Conservation (phyloP, 2,113 vertebrate species). For the human region DNA sequence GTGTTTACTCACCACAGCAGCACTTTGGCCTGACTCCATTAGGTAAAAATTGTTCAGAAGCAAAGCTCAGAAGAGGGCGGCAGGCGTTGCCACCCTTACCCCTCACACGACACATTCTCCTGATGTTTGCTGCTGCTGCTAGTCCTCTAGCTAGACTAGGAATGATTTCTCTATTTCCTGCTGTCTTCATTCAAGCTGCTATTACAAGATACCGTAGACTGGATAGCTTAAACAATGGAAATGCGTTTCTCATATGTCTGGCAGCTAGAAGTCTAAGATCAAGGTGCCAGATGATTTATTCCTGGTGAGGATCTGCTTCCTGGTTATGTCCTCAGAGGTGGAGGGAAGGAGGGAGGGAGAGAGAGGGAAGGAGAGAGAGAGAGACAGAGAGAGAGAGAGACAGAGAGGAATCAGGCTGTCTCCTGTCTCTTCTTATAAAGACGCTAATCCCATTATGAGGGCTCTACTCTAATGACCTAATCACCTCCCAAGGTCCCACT, state of each 20-base stretch:
- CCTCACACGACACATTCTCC: not conserved
- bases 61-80: not conserved
- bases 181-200: not conserved
- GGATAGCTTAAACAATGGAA: not conserved
- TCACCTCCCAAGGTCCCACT: not conserved
- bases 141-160: not conserved
- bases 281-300: not conserved
- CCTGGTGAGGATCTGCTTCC: not conserved
- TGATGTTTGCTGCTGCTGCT: not conserved
- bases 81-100: not conserved
- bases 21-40: not conserved
- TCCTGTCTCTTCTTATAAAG: not conserved
- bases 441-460: not conserved
- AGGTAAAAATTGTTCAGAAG: not conserved
- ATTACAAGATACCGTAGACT: not conserved
- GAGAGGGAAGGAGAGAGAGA: not conserved
- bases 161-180: not conserved
- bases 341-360: not conserved
- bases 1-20: not conserved
- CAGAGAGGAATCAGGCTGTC: not conserved
- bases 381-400: not conserved
- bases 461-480: not conserved
- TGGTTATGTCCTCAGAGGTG: not conserved
- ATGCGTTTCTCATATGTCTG: not conserved
- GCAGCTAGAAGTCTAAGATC: not conserved